Percentiles rank a stretch among this genome's conserved stretches.
Conservation (phyloP, 2,888 invertebrate genomes). For the Operophtera brumata region DNA sequence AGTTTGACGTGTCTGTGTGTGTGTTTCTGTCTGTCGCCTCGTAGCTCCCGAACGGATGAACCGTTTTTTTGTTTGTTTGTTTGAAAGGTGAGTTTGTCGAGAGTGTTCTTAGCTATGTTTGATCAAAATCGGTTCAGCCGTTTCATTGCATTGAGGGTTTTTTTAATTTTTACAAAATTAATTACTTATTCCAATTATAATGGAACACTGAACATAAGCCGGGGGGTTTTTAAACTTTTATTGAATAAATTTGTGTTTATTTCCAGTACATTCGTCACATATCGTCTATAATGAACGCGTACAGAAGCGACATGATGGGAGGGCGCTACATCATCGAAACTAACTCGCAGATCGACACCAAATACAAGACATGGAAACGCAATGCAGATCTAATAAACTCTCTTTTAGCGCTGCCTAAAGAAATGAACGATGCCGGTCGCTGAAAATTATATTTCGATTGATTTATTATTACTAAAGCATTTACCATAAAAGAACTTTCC, state of each 20-base stretch:
- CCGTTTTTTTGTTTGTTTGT: too few relatives aligned
- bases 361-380: conserved; percentile 77
- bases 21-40: too few relatives aligned
- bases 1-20: too few relatives aligned
- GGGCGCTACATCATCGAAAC: conserved; percentile 44
- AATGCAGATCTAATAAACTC: conserved; percentile 88
- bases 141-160: too few relatives aligned
- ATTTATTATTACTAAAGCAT: neutral
- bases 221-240: too few relatives aligned
- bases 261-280: conserved; percentile 57
- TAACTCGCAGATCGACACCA: conserved; percentile 50
- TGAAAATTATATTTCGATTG: conserved; percentile 40
- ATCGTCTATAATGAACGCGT: conserved; percentile 53
- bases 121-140: too few relatives aligned
- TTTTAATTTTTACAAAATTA: too few relatives aligned
- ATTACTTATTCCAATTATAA: too few relatives aligned
- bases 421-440: conserved; percentile 87
- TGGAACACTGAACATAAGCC: too few relatives aligned
- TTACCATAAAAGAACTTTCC: neutral
- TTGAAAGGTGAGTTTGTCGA: too few relatives aligned
- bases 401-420: conserved; percentile 87
- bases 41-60: too few relatives aligned
- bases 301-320: conserved; percentile 40
- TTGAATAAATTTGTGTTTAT: conserved; percentile 15
- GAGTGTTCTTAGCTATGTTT: too few relatives aligned